phyloP scores from a whole-genome alignment of 2,888 invertebrate species.

The Drosophila pegasa region DNA sequence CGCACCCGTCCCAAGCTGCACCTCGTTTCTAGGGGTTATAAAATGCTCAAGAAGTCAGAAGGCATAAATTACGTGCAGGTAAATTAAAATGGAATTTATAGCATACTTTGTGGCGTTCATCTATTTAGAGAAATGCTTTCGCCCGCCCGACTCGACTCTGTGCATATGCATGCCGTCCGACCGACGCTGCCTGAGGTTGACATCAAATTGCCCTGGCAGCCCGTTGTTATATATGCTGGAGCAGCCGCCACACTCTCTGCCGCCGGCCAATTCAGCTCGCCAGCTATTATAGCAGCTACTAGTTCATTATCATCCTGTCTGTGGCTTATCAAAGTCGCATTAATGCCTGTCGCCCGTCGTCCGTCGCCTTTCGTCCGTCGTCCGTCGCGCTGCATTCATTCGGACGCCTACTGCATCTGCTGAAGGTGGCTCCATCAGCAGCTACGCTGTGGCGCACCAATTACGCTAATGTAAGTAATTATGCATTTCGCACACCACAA shows the following conservation, averaged over 20 bases:
- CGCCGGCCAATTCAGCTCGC: neutral
- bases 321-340: constrained; percentile 39
- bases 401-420: constrained; percentile 16
- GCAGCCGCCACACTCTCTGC: neutral
- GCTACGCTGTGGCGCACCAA: constrained; percentile 56
- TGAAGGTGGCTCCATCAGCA: constrained; percentile 30
- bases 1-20: constrained; percentile 14
- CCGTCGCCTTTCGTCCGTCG: no score
- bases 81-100: constrained; percentile 82
- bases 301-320: constrained; percentile 33
- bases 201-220: constrained; percentile 30
- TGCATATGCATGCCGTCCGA: neutral
- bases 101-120: constrained; percentile 78
- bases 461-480: constrained; percentile 78
- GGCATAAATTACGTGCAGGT: constrained; percentile 82
- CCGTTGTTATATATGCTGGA: neutral
- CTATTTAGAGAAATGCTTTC: constrained; percentile 63
- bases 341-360: constrained; percentile 33
- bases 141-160: neutral
- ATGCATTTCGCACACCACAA: constrained; percentile 67
- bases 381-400: constrained; percentile 15
- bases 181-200: constrained; percentile 12
- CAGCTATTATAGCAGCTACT: neutral
- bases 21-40: constrained; percentile 28
- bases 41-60: constrained; percentile 79